phyloP scores from a whole-genome alignment of 1,140 invertebrate genomes.

The Aphelenchoides fujianensis region DNA sequence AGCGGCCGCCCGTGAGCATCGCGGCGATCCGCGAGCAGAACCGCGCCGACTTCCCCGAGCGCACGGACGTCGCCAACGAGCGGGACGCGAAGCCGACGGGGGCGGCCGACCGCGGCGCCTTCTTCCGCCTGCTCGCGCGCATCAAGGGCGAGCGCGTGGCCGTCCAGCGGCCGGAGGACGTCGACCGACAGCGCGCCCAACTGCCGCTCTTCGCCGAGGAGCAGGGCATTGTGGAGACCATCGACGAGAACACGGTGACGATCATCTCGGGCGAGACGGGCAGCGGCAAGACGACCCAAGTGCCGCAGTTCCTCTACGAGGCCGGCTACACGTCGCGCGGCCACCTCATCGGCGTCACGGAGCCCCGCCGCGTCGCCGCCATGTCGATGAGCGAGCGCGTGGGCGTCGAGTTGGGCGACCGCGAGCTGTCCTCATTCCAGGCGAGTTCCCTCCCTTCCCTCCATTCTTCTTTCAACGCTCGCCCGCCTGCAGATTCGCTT shows the following conservation, averaged over 20 bases:
- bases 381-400: conserved; percentile 93
- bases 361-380: conserved; percentile 92
- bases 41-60: not conserved
- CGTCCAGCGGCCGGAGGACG: conserved; percentile 39
- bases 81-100: not conserved
- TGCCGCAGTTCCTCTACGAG: conserved; percentile 97
- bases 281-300: conserved; percentile 87
- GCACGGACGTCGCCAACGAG: not conserved
- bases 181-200: conserved; percentile 65
- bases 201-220: conserved; percentile 93
- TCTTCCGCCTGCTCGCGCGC: conserved; percentile 23
- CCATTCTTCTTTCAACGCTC: too few species aligned
- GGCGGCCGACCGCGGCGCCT: not conserved
- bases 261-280: conserved; percentile 91
- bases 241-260: conserved; percentile 82
- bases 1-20: not conserved
- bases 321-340: conserved; percentile 79
- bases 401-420: conserved; percentile 80
- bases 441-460: too few species aligned
- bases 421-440: conserved; percentile 81
- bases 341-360: conserved; percentile 88
- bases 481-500: conserved; percentile 89
- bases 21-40: not conserved
- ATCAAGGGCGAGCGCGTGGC: conserved; percentile 48
- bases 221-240: conserved; percentile 87